Conservation (phyloP, 1,140 invertebrate genomes). For the Heterodera carotae region DNA sequence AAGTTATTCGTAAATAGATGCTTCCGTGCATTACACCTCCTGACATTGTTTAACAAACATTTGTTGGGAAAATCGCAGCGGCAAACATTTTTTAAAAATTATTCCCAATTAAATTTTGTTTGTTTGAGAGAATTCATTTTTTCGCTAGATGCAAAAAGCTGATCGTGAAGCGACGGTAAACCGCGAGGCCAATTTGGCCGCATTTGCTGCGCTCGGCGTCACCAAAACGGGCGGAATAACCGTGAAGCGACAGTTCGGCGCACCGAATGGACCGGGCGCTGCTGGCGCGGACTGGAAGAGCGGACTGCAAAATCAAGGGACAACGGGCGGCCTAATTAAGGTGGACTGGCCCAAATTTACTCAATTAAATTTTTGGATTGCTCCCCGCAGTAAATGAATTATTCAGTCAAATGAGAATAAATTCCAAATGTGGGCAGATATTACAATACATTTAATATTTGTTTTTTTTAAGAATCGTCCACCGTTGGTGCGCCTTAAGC, state of each 20-base stretch:
- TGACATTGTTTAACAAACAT: background rate
- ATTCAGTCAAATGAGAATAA: too few relatives aligned
- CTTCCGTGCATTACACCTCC: too few relatives aligned
- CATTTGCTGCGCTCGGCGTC: conserved; percentile 49
- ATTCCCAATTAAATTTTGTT: background rate
- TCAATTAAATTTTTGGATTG: too few relatives aligned
- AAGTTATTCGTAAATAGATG: conserved; percentile 2
- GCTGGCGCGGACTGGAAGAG: conserved; percentile 21
- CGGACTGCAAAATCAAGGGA: conserved; percentile 25
- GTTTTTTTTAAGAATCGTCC: conserved; percentile 11
- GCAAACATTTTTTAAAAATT: conserved; percentile 11
- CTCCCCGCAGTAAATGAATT: too few relatives aligned
- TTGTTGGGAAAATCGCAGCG: background rate
- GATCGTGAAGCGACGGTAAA: conserved; percentile 48
- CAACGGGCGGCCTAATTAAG: background rate
- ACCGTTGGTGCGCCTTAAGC: conserved; percentile 41
- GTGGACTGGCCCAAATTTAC: too few relatives aligned
- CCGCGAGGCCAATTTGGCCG: conserved; percentile 51
- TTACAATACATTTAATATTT: too few relatives aligned
- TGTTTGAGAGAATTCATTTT: background rate
- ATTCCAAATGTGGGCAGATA: too few relatives aligned
- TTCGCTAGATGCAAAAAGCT: conserved; percentile 49
- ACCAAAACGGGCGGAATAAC: conserved; percentile 3
- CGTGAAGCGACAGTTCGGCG: conserved; percentile 11
- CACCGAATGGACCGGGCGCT: conserved; percentile 1